These are phyloP conservation scores for Littorina saxatilis DNA, from an alignment of 1,140 invertebrate species.

Conservation along the genomic window DNA sequence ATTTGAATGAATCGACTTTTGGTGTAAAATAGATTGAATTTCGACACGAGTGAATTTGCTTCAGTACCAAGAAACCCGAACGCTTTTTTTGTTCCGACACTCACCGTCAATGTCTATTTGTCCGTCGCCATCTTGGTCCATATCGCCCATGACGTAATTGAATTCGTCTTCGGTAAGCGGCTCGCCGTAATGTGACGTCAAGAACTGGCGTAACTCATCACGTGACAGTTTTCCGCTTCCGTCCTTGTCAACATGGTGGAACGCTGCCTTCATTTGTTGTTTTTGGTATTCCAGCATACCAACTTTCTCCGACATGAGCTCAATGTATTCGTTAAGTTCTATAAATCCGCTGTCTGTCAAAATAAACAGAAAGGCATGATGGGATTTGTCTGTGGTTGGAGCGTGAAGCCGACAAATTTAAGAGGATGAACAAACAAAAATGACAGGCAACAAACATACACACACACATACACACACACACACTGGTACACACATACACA, in stretches of 20 bases:
- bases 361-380: too few relatives aligned
- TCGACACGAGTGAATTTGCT: background rate
- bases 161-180: conserved; percentile 18
- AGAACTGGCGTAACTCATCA: background rate
- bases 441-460: too few relatives aligned
- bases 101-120: conserved; percentile 1
- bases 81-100: background rate
- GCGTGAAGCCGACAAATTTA: too few relatives aligned
- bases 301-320: background rate
- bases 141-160: conserved; percentile 17
- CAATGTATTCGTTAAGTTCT: conserved; percentile 5
- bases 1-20: background rate
- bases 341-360: conserved; percentile 18
- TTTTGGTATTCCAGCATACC: background rate
- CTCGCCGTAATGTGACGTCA: conserved; percentile 17
- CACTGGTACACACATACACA: too few relatives aligned
- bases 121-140: conserved; percentile 15
- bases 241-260: conserved; percentile 17
- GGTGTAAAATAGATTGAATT: too few relatives aligned
- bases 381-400: too few relatives aligned
- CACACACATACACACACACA: too few relatives aligned
- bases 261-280: conserved; percentile 3
- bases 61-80: background rate
- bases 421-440: background rate
- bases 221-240: conserved; percentile 14